A percentile compares a stretch with the other conserved stretches of the same genome.
Conservation (phyloP, 2,113 vertebrate species). For the Riparia riparia region DNA sequence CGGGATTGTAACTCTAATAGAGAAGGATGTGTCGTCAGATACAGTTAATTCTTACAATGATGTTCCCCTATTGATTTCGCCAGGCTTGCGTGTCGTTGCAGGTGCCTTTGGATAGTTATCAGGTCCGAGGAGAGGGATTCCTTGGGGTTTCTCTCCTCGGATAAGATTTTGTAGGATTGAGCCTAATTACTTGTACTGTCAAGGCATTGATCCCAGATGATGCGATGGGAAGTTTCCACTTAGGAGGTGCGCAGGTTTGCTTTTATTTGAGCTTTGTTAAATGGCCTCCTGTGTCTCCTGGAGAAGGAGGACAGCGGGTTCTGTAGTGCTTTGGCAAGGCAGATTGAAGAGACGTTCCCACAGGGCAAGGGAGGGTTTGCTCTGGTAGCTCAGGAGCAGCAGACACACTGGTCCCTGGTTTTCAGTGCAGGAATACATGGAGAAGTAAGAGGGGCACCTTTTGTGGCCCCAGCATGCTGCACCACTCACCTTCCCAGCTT, state of each 20-base stretch:
- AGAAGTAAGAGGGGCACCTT: neutral
- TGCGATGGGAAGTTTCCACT: neutral
- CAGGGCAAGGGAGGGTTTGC: neutral
- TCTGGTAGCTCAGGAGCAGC: neutral
- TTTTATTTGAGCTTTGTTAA: neutral
- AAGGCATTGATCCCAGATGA: neutral
- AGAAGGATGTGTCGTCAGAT: slow-evolving; percentile 44
- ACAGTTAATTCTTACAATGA: slow-evolving; percentile 51
- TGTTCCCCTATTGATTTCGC: neutral
- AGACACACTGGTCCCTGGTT: neutral
- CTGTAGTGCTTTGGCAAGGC: neutral
- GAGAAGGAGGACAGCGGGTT: neutral
- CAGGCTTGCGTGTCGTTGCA: neutral
- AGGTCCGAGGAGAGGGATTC: slow-evolving; percentile 13
- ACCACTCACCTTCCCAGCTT: too few species aligned
- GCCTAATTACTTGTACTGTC: neutral
- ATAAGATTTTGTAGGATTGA: neutral
- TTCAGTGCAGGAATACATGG: neutral
- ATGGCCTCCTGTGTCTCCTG: neutral
- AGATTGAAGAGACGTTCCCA: neutral
- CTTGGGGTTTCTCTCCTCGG: neutral
- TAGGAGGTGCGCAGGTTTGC: neutral
- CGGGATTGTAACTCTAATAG: slow-evolving; percentile 56
- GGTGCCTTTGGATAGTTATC: neutral
- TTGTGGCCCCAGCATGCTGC: rapidly evolving